Evolutionary conservation across 2,113 vertebrate genomes (phyloP).

Genomic region (Henicopernis longicauda): DNA sequence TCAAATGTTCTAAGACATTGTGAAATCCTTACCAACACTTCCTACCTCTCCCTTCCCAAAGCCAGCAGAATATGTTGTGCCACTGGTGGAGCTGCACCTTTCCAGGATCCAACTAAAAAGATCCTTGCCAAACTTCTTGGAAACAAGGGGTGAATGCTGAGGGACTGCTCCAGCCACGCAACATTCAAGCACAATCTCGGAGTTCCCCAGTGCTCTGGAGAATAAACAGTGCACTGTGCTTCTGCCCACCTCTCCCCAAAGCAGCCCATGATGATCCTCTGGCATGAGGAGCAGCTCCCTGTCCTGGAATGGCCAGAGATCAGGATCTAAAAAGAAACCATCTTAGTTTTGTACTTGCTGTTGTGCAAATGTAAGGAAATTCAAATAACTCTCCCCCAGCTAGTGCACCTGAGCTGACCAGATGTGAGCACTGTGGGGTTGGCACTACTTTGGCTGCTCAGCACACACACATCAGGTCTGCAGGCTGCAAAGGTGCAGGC

Average conservation of each 20-base stretch:
- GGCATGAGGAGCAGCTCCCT: background rate
- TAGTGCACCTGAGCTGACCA: background rate
- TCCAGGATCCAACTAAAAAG: background rate
- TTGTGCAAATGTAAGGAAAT: background rate
- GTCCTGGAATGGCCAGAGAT: background rate
- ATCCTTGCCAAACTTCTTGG: background rate
- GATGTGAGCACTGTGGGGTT: accelerated
- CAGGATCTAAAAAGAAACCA: background rate
- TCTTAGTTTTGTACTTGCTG: background rate
- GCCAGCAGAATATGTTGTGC: background rate
- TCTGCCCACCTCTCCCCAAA: background rate
- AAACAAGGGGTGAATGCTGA: background rate
- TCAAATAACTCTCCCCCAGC: background rate
- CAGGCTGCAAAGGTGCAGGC: background rate
- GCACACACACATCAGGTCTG: background rate
- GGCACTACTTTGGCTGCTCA: background rate
- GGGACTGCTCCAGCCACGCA: background rate
- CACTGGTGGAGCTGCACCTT: background rate
- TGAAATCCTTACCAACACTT: background rate
- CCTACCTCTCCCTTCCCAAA: background rate
- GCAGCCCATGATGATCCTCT: accelerated
- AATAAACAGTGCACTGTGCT: background rate
- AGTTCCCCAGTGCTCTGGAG: background rate
- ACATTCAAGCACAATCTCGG: accelerated
- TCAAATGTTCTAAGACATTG: background rate